These are phyloP conservation scores for Zygogramma bicolorata DNA, from an alignment of 2,888 invertebrate species.

Conservation along the genomic window DNA sequence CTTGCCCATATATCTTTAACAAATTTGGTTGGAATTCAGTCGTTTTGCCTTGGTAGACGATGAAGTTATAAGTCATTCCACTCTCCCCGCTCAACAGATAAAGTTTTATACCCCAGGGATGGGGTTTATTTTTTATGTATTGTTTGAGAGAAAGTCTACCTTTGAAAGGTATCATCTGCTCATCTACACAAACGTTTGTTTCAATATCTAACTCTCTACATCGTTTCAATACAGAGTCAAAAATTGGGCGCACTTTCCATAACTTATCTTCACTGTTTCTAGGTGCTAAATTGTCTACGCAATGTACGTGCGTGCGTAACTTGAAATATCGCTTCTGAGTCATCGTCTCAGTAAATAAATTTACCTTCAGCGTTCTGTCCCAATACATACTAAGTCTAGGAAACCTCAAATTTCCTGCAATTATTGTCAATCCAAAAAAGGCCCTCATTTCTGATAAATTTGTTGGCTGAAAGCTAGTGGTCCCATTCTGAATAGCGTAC, in stretches of 20 bases:
- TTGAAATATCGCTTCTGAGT: neutral
- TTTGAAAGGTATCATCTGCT: too few relatives aligned
- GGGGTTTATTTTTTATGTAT: too few relatives aligned
- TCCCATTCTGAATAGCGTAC: neutral
- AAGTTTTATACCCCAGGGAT: too few relatives aligned
- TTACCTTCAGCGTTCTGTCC: too few relatives aligned
- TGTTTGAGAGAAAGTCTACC: too few relatives aligned
- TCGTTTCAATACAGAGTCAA: constrained; percentile 8
- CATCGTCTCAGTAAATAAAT: too few relatives aligned
- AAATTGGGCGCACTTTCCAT: constrained; percentile 20
- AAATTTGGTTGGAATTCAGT: too few relatives aligned
- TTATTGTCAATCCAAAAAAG: neutral
- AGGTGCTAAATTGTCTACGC: constrained; percentile 19
- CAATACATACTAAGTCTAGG: neutral
- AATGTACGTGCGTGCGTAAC: constrained; percentile 12
- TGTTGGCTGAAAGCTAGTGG: neutral
- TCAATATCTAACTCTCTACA: neutral
- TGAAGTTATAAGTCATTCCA: neutral
- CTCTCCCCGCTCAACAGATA: neutral
- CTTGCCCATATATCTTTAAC: too few relatives aligned
- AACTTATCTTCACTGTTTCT: constrained; percentile 17
- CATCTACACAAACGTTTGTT: neutral
- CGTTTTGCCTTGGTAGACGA: neutral
- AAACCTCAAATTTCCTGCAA: neutral
- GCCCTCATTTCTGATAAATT: neutral